Percentiles rank a stretch among this genome's conserved stretches.
Conservation (phyloP, 2,113 vertebrate species). For the Rutilus rutilus region DNA sequence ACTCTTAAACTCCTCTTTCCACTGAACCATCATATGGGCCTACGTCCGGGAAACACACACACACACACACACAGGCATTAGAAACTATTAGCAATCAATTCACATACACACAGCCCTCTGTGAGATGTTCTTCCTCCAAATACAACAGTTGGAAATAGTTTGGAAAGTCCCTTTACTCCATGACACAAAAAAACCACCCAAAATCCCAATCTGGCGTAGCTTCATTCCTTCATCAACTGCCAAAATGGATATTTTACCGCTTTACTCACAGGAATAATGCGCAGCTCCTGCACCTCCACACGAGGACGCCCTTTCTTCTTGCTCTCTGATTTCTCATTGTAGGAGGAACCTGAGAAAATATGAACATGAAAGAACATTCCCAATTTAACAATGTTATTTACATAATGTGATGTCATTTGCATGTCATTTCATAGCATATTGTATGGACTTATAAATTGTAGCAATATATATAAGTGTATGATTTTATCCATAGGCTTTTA, state of each 20-base stretch:
- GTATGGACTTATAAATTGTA: no score
- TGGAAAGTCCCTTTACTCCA: slow-evolving; percentile 40
- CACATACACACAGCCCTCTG: background rate
- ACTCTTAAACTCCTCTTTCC: slow-evolving; percentile 96
- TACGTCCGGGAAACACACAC: slow-evolving; percentile 59
- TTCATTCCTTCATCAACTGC: background rate
- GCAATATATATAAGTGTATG: background rate
- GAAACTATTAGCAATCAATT: slow-evolving; percentile 28
- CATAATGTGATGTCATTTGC: background rate
- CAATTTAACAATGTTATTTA: no score
- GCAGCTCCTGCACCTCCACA: slow-evolving; percentile 87
- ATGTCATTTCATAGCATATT: background rate
- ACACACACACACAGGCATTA: slow-evolving; percentile 18
- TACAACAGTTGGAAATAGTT: slow-evolving; percentile 36
- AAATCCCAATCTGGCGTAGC: background rate
- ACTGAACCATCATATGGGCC: slow-evolving; percentile 91
- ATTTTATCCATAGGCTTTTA: no score
- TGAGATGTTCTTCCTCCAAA: slow-evolving; percentile 6
- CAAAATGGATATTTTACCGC: background rate
- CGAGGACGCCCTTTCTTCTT: slow-evolving; percentile 92
- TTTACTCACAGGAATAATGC: slow-evolving; percentile 92
- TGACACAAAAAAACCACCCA: background rate
- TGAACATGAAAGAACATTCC: background rate
- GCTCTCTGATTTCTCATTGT: slow-evolving; percentile 82
- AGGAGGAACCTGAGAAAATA: slow-evolving; percentile 76